phyloP scores from a whole-genome alignment of 2,113 vertebrate genomes.

The Nyctibius bracteatus region DNA sequence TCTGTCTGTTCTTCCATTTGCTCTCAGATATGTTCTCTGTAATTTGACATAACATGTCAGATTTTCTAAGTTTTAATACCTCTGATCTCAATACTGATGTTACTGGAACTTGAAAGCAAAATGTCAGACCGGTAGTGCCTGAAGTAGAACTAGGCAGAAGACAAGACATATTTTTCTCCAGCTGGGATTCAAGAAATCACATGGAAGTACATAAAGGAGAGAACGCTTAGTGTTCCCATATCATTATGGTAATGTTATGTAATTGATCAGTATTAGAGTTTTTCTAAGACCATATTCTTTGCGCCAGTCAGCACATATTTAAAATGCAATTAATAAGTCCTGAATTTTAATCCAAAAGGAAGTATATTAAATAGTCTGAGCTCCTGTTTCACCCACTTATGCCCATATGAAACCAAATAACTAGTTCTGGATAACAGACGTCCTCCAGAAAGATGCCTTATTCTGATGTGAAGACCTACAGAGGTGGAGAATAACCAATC shows the following conservation, averaged over 20 bases:
- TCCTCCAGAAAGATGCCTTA: not conserved
- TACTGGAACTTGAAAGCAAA: conserved; percentile 30
- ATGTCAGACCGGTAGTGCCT: not conserved
- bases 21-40: not conserved
- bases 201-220: not conserved
- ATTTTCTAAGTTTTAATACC: conserved; percentile 9
- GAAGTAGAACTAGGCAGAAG: conserved; percentile 30
- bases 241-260: not conserved
- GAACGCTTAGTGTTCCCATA: not conserved
- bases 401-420: not conserved
- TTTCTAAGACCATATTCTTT: not conserved
- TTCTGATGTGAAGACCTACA: not conserved
- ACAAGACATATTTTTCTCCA: conserved; percentile 5
- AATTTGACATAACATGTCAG: conserved; percentile 17
- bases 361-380: not conserved
- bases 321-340: not conserved
- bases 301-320: not conserved
- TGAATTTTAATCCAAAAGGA: not conserved
- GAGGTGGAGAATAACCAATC: not conserved
- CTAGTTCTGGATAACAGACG: not conserved
- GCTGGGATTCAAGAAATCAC: conserved; percentile 1
- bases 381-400: not conserved
- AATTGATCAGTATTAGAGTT: not conserved
- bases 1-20: conserved; percentile 30
- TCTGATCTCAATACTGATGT: conserved; percentile 32